A percentile compares a stretch with the other conserved stretches of the same genome.
Evolutionary conservation across 2,113 vertebrate genomes (phyloP).

Genomic region (Manacus vitellinus): DNA sequence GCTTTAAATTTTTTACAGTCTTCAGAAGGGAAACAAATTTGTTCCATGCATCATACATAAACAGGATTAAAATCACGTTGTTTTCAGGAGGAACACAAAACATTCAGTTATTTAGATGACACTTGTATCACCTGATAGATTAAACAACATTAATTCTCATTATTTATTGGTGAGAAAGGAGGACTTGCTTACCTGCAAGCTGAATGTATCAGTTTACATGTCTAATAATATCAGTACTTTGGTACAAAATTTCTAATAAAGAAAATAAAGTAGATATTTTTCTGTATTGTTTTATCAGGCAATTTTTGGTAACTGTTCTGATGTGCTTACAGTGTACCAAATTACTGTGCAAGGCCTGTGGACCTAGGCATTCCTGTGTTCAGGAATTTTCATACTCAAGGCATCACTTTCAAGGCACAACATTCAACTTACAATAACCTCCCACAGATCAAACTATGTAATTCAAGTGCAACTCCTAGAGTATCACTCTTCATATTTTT

Average conservation of each 20-base stretch:
- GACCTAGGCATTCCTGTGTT: not conserved
- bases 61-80: not conserved
- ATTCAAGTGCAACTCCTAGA: not conserved
- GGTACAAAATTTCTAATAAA: not conserved
- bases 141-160: not conserved
- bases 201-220: not conserved
- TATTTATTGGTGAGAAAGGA: not conserved
- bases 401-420: not conserved
- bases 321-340: not conserved
- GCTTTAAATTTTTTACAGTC: not conserved
- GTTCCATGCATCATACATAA: not conserved
- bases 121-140: not conserved
- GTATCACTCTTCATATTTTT: not conserved
- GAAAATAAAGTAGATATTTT: not conserved
- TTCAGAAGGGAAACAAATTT: not conserved
- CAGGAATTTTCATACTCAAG: not conserved
- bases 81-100: not conserved
- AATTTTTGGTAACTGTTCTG: not conserved
- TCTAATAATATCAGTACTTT: not conserved
- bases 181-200: not conserved
- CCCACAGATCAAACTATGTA: not conserved
- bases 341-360: not conserved
- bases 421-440: not conserved
- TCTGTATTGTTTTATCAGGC: not conserved
- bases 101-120: not conserved